Percentiles rank a stretch among this genome's conserved stretches.
Conservation (phyloP, 2,888 invertebrate genomes). For the Microctonus hyperodae region DNA sequence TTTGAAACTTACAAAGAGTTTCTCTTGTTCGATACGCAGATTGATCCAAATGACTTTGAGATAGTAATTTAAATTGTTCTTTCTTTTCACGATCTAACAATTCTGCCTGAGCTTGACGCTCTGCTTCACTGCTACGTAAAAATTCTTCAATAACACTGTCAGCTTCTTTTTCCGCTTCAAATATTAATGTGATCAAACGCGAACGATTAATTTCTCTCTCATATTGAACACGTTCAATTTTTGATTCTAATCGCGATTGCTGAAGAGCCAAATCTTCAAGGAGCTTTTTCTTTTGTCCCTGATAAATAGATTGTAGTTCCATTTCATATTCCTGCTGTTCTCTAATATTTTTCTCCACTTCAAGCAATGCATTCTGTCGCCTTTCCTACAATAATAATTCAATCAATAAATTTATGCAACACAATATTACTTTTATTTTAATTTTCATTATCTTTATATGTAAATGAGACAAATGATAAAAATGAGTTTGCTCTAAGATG, state of each 20-base stretch:
- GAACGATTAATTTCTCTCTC: slow-evolving; percentile 66
- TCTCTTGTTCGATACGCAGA: slow-evolving; percentile 71
- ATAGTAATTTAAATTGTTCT: slow-evolving; percentile 73
- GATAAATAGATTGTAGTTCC: slow-evolving; percentile 70
- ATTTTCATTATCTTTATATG: background rate
- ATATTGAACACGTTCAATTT: slow-evolving; percentile 74
- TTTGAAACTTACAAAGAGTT: slow-evolving; percentile 64
- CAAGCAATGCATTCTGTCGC: slow-evolving; percentile 65
- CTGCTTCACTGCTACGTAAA: slow-evolving; percentile 68
- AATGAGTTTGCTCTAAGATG: slow-evolving; percentile 16
- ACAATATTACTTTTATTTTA: background rate
- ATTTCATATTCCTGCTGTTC: slow-evolving; percentile 71
- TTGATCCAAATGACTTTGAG: slow-evolving; percentile 65
- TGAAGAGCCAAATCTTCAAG: slow-evolving; percentile 68
- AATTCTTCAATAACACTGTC: slow-evolving; percentile 74
- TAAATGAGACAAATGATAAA: background rate
- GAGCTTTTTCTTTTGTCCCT: slow-evolving; percentile 70
- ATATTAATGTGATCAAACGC: slow-evolving; percentile 54
- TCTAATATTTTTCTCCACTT: slow-evolving; percentile 72
- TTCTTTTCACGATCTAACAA: slow-evolving; percentile 72
- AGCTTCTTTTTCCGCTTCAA: slow-evolving; percentile 69
- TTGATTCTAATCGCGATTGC: slow-evolving; percentile 72
- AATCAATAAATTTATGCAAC: background rate
- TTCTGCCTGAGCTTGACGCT: slow-evolving; percentile 68
- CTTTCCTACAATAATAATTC: slow-evolving; percentile 62